Conservation (phyloP, 2,888 invertebrate species). For the Mylabris sibirica region DNA sequence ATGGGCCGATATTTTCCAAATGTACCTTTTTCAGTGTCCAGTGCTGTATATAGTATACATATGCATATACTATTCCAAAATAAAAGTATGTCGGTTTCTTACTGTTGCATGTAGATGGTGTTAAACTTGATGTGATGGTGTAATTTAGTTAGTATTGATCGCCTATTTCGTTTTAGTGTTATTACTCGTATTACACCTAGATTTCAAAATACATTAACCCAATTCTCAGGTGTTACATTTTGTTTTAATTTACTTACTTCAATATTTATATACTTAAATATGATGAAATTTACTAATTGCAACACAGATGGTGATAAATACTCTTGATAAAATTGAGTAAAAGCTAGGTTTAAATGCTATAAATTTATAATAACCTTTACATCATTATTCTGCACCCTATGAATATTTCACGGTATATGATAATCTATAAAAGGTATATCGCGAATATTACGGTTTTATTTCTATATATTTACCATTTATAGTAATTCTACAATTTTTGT, state of each 20-base stretch:
- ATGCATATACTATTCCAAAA: too few species aligned
- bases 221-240: not conserved
- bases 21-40: too few species aligned
- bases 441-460: not conserved
- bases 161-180: too few species aligned
- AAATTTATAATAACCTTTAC: constrained; percentile 1
- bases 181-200: too few species aligned
- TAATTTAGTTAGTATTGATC: too few species aligned
- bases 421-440: not conserved
- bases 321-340: not conserved
- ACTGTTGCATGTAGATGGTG: too few species aligned
- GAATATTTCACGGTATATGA: not conserved
- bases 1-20: too few species aligned
- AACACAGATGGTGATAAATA: not conserved
- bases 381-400: not conserved
- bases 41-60: too few species aligned
- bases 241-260: too few species aligned
- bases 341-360: not conserved
- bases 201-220: not conserved
- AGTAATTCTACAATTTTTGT: not conserved
- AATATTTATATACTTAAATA: not conserved
- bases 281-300: not conserved
- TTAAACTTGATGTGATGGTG: too few species aligned
- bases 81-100: too few species aligned
- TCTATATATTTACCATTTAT: not conserved